Conservation (phyloP, 2,797 vertebrate genomes). For the Chromobotia macracanthus region DNA sequence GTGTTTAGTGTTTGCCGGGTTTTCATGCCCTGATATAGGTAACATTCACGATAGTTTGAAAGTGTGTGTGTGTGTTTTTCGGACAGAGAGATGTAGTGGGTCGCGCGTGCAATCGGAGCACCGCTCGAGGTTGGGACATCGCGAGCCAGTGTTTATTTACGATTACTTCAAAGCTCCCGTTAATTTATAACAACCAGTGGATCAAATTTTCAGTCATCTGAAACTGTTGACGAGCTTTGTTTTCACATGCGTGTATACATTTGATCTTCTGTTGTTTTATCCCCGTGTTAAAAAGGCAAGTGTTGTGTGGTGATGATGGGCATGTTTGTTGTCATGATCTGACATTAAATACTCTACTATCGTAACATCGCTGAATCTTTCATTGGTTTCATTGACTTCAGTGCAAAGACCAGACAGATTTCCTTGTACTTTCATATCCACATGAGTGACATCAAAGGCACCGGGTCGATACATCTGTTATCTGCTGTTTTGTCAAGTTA, state of each 20-base stretch:
- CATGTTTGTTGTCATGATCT: background rate
- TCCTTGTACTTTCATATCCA: background rate
- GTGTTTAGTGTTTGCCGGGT: conserved; percentile 49
- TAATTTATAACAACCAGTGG: conserved; percentile 22
- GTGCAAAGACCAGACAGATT: background rate
- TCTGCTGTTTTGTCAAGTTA: conserved; percentile 14
- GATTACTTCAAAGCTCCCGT: conserved; percentile 24
- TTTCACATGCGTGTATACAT: background rate
- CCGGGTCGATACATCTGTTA: background rate
- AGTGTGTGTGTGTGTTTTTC: conserved; percentile 5
- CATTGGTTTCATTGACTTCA: background rate
- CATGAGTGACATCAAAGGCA: conserved; percentile 8
- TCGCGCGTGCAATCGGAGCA: conserved; percentile 15
- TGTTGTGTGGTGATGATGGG: conserved; percentile 12
- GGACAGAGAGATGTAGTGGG: conserved; percentile 5
- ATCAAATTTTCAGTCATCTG: conserved; percentile 27
- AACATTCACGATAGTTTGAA: conserved; percentile 20
- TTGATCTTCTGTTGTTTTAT: background rate
- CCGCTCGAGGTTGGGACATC: conserved; percentile 29
- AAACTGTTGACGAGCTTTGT: conserved; percentile 19
- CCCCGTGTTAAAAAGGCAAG: background rate
- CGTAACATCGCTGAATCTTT: background rate
- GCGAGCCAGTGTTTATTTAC: conserved; percentile 38
- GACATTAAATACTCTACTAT: conserved; percentile 15
- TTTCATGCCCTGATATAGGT: background rate